A percentile compares a stretch with the other conserved stretches of the same genome.
Conservation (phyloP, 1,140 invertebrate species). For the Mycetomoellerius zeteki region DNA sequence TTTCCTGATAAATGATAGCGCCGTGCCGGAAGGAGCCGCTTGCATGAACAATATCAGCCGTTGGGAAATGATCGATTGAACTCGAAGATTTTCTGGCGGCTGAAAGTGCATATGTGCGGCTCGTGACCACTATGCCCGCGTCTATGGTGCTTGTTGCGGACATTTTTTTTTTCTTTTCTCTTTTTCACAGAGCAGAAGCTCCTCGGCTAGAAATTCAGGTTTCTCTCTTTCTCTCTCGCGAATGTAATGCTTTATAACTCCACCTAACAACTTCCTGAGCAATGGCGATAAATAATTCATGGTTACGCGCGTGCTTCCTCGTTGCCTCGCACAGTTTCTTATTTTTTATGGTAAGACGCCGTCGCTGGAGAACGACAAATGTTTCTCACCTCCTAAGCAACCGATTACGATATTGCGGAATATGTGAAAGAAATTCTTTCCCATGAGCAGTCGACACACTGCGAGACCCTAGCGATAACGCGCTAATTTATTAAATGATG, state of each 20-base stretch:
- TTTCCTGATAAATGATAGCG: conserved; percentile 54
- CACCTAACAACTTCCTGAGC: conserved; percentile 56
- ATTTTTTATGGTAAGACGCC: conserved; percentile 1
- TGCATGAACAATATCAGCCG: conserved; percentile 40
- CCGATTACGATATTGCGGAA: not conserved
- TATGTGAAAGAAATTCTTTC: conserved; percentile 31
- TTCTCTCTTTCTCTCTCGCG: not conserved
- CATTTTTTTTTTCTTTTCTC: not conserved
- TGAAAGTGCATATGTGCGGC: conserved; percentile 13
- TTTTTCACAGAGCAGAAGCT: conserved; percentile 23
- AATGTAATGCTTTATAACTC: conserved; percentile 51
- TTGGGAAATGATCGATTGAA: conserved; percentile 42
- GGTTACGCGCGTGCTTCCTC: conserved; percentile 53
- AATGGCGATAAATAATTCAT: conserved; percentile 54
- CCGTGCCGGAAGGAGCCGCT: conserved; percentile 41
- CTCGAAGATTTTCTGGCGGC: conserved; percentile 16
- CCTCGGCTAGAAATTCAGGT: not conserved
- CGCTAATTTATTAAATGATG: conserved; percentile 42
- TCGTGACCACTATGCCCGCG: not conserved
- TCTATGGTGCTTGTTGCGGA: conserved; percentile 13
- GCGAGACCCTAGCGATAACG: not conserved
- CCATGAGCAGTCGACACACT: not conserved
- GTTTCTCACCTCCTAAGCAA: conserved; percentile 3
- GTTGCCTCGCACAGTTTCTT: not conserved
- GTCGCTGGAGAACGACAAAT: conserved; percentile 33